Base-by-base conservation (phyloP, 2,888 invertebrate species). In the Ennomos fuscantarius region DNA sequence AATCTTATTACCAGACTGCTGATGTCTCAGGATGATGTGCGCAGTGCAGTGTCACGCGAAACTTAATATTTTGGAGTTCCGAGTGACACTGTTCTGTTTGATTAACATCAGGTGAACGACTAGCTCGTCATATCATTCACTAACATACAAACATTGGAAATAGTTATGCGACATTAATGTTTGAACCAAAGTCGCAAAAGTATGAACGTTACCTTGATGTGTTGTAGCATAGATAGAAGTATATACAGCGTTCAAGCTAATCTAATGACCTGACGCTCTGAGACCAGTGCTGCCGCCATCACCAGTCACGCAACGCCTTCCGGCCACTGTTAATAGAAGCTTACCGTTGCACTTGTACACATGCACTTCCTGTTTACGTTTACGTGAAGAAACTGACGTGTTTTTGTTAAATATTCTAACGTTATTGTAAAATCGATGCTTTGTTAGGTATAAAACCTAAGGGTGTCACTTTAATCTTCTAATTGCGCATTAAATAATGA, bases 301-400 rank as follows among this genome's bases (percentile, higher is more conserved):
- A 68, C 73, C 78, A 69, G 81, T 80, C 81, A 84, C 82, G 81
- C 81, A 79, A 82, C 77, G 76, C 66, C 81, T 82, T 87, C 87
- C 86, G 82, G 84, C 71, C 71, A 67, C 73, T 66, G 72, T 72
- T 81, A 77, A 83, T 82, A 78, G 73, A 78, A 74, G 75, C 79
- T 72, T 79, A 81, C 82, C 82, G 82, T 81, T 82, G 70, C 67
- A 61, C 64, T 62, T 54, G 61, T 54, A 57, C 55, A 59, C 63
- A 62, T 63, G 62, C 62, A 60, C 51, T 65, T 65, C 67, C 62
- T 66, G 60, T 53, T 53, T 60, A 60, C 51, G 51, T 54, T 62
- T 44, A 35, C 46, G n/a, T 24, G 41, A 13, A 46, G 32, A 40
- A 31, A 34, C 42, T 42, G 11, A 32, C 36, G 13, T 11, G 8